Conservation (phyloP, 2,113 vertebrate species). For the Fregata magnificens region DNA sequence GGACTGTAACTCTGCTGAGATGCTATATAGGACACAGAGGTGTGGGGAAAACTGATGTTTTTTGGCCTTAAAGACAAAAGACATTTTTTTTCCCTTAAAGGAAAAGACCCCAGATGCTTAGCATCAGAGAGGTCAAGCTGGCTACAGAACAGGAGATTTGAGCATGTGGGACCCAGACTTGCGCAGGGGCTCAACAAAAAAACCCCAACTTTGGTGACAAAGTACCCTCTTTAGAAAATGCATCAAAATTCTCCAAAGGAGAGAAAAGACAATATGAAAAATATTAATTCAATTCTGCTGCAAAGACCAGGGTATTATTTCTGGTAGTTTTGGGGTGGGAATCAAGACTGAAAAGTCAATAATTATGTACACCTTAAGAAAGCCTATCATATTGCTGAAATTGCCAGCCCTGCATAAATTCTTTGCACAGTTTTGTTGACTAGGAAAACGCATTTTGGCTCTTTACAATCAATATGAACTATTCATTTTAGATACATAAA, state of each 20-base stretch:
- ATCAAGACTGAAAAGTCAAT: neutral
- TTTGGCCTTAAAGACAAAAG: neutral
- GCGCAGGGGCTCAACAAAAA: neutral
- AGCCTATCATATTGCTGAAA: neutral
- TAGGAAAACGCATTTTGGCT: neutral
- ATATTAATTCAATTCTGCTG: neutral
- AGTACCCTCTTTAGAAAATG: neutral
- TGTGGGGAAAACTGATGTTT: neutral
- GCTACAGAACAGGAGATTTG: neutral
- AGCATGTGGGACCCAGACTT: neutral
- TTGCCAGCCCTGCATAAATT: neutral
- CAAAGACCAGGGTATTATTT: neutral
- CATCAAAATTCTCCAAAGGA: neutral
- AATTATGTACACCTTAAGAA: neutral
- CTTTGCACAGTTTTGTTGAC: neutral
- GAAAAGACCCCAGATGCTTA: neutral
- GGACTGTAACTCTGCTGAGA: neutral
- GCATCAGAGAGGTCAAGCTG: neutral
- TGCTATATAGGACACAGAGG: neutral
- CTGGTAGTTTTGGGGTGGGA: neutral
- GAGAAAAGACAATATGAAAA: neutral
- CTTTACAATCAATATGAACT: neutral
- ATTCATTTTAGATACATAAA: neutral
- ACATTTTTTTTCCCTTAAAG: neutral
- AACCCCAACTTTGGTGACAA: neutral